These are phyloP conservation scores for Mactromeris polynyma DNA, from an alignment of 2,888 invertebrate species.

Conservation along the genomic window DNA sequence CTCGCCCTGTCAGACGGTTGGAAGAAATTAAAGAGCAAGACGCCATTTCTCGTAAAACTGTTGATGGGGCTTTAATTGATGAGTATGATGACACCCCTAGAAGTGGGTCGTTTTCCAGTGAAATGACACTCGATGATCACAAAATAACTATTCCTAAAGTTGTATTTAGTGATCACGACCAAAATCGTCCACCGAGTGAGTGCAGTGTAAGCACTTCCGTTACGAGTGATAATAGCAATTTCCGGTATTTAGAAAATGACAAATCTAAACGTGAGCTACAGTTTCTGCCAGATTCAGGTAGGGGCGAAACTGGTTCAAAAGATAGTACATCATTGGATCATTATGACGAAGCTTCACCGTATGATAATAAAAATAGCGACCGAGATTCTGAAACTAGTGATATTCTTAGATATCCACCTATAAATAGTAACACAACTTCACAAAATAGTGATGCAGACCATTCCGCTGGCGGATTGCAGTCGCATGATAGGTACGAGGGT, in stretches of 20 bases:
- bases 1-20: slow-evolving; percentile 56
- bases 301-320: slow-evolving; percentile 35
- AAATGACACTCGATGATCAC: slow-evolving; percentile 58
- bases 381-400: slow-evolving; percentile 57
- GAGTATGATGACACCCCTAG: slow-evolving; percentile 53
- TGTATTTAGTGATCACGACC: slow-evolving; percentile 33
- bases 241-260: slow-evolving; percentile 49
- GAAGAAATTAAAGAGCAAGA: slow-evolving; percentile 74
- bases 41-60: slow-evolving; percentile 73
- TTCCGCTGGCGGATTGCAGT: slow-evolving; percentile 64
- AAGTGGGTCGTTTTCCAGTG: slow-evolving; percentile 67
- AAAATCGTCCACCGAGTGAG: slow-evolving; percentile 48
- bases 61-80: slow-evolving; percentile 52
- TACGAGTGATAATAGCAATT: slow-evolving; percentile 61
- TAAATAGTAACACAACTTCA: slow-evolving; percentile 21
- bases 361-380: slow-evolving; percentile 38
- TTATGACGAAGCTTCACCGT: slow-evolving; percentile 35
- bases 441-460: slow-evolving; percentile 29
- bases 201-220: slow-evolving; percentile 59
- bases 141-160: slow-evolving; percentile 45
- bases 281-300: slow-evolving; percentile 53
- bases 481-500: slow-evolving; percentile 13
- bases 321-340: slow-evolving; percentile 43
- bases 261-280: slow-evolving; percentile 63
- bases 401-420: slow-evolving; percentile 30